Conservation (phyloP, 1,140 invertebrate species). For the Macrosteles quadrilineatus region DNA sequence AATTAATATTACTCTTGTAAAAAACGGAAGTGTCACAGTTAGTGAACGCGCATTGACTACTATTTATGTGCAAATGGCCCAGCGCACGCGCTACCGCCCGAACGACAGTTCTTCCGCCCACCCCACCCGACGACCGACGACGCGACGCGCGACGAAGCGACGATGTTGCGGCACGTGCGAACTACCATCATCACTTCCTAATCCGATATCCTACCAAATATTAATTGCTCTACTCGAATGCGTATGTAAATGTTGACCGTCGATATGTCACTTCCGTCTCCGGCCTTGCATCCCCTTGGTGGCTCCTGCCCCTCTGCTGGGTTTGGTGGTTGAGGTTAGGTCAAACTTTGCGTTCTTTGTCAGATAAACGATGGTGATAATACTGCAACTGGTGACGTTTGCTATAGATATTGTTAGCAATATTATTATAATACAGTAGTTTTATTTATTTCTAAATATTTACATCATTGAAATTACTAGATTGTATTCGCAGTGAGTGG, state of each 20-base stretch:
- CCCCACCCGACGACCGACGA: neutral
- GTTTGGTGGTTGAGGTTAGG: too few relatives aligned
- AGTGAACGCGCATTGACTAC: slow-evolving; percentile 2
- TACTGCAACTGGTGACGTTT: too few relatives aligned
- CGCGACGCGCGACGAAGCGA: too few relatives aligned
- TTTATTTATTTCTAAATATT: too few relatives aligned
- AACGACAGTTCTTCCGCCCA: neutral
- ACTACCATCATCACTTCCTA: neutral
- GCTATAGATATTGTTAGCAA: too few relatives aligned
- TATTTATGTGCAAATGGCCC: slow-evolving; percentile 17
- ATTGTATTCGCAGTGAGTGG: too few relatives aligned
- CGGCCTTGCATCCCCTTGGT: too few relatives aligned
- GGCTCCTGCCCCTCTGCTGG: too few relatives aligned
- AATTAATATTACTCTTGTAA: slow-evolving; percentile 28
- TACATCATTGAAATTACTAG: too few relatives aligned
- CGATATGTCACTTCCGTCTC: neutral
- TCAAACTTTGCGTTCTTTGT: too few relatives aligned
- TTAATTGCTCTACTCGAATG: slow-evolving; percentile 3
- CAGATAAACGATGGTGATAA: too few relatives aligned
- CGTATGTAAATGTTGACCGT: slow-evolving; percentile 2
- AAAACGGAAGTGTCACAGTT: slow-evolving; percentile 27
- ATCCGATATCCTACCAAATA: slow-evolving; percentile 4
- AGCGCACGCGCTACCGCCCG: slow-evolving; percentile 19
- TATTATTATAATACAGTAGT: too few relatives aligned
- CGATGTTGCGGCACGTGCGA: neutral